phyloP scores from a whole-genome alignment of 2,113 vertebrate genomes.

The Caranx melampygus region DNA sequence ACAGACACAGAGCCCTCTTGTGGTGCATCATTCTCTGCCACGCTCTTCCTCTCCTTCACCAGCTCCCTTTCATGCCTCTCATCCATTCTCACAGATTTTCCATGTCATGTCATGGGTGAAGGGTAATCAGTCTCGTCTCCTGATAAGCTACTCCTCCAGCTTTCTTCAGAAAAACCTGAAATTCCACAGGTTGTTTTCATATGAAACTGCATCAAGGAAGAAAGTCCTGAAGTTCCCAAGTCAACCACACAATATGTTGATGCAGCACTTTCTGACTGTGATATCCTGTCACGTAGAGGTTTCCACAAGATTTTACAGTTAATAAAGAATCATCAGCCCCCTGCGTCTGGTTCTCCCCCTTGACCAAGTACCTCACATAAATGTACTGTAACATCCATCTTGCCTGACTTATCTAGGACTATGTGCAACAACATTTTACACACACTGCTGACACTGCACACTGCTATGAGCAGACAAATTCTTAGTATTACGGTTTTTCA shows the following conservation, averaged over 20 bases:
- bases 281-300: neutral
- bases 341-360: neutral
- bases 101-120: neutral
- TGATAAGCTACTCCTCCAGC: neutral
- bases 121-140: neutral
- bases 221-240: neutral
- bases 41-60: neutral
- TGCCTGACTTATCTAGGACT: no score
- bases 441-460: no score
- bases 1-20: slow-evolving; percentile 40
- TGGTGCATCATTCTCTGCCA: neutral
- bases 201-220: neutral
- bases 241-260: neutral
- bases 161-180: neutral
- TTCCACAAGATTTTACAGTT: neutral
- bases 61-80: neutral
- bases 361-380: no score
- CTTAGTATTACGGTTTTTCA: no score
- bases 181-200: neutral
- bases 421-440: no score
- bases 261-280: neutral
- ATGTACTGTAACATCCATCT: no score
- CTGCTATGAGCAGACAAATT: no score
- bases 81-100: neutral
- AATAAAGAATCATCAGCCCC: neutral